Evolutionary conservation across 2,113 vertebrate species (phyloP).

Genomic region (Ceyx margarethae): DNA sequence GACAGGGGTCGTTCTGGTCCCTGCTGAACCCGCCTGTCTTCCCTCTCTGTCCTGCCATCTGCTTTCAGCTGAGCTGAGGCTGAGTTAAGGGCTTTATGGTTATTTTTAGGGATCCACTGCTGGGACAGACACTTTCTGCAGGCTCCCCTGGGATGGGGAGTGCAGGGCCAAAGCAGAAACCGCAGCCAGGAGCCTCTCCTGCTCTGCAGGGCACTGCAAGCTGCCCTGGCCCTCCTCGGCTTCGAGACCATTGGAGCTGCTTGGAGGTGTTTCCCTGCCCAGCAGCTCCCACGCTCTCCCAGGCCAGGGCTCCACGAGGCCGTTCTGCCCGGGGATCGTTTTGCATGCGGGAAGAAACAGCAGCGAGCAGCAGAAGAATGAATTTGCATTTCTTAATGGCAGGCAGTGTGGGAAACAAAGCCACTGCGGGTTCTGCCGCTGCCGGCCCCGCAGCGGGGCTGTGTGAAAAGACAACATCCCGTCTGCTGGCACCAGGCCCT

Average conservation of each 20-base stretch:
- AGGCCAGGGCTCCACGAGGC: not conserved
- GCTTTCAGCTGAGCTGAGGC: not conserved
- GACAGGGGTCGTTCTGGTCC: not conserved
- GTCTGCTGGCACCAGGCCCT: conserved; percentile 29
- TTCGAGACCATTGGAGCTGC: not conserved
- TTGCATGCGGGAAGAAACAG: conserved; percentile 45
- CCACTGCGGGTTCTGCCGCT: not conserved
- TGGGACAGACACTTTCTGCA: not conserved
- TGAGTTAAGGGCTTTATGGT: not conserved
- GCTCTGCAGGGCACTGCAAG: not conserved
- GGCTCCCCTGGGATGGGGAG: not conserved
- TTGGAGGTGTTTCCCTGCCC: not conserved
- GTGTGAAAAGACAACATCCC: conserved; percentile 71
- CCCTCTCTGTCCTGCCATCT: not conserved
- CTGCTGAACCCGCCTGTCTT: not conserved
- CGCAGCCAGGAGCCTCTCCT: not conserved
- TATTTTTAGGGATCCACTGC: rapidly evolving
- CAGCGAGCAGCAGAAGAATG: not conserved
- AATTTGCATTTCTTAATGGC: conserved; percentile 74
- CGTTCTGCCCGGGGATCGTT: conserved; percentile 23
- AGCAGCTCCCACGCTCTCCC: conserved; percentile 22
- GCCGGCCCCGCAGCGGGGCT: not conserved
- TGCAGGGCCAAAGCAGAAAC: rapidly evolving
- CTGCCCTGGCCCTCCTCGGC: not conserved
- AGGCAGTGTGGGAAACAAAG: conserved; percentile 45